phyloP scores from a whole-genome alignment of 2,888 invertebrate genomes.

The Melanchra persicariae region DNA sequence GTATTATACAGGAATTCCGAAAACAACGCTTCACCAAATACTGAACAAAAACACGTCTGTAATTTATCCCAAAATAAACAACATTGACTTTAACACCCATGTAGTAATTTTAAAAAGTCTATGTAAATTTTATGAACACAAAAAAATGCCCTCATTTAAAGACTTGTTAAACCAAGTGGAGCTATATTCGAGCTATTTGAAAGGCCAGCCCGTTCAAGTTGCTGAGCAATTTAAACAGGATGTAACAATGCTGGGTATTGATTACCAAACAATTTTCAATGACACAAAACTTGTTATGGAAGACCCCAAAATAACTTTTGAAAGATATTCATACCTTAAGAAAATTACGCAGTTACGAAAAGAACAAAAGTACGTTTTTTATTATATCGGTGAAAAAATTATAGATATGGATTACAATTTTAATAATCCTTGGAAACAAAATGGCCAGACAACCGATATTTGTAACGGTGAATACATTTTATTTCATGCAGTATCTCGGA shows the following conservation, averaged over 20 bases:
- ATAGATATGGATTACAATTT: slow-evolving; percentile 62
- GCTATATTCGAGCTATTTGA: not conserved
- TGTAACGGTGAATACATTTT: slow-evolving; percentile 56
- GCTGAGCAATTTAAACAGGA: slow-evolving; percentile 48
- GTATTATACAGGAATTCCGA: slow-evolving; percentile 68
- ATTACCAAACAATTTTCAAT: slow-evolving; percentile 61
- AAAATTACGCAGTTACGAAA: slow-evolving; percentile 70
- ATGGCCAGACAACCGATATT: slow-evolving; percentile 22
- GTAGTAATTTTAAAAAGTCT: slow-evolving; percentile 64
- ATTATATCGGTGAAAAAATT: slow-evolving; percentile 76
- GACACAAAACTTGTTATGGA: slow-evolving; percentile 71
- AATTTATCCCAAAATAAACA: slow-evolving; percentile 25
- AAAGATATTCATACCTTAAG: slow-evolving; percentile 73
- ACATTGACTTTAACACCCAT: slow-evolving; percentile 60
- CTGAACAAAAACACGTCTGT: slow-evolving; percentile 16
- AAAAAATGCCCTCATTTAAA: slow-evolving; percentile 41
- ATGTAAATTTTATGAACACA: slow-evolving; percentile 49
- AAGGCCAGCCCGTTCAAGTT: not conserved
- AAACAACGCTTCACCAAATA: slow-evolving; percentile 46
- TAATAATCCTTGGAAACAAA: slow-evolving; percentile 57
- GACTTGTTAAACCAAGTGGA: slow-evolving; percentile 50
- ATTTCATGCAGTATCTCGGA: slow-evolving; percentile 71
- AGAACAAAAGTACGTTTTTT: slow-evolving; percentile 57
- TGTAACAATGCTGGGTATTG: slow-evolving; percentile 68
- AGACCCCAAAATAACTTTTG: slow-evolving; percentile 75